Conservation (phyloP, 2,113 vertebrate genomes). For the Dolichotis patagonum region DNA sequence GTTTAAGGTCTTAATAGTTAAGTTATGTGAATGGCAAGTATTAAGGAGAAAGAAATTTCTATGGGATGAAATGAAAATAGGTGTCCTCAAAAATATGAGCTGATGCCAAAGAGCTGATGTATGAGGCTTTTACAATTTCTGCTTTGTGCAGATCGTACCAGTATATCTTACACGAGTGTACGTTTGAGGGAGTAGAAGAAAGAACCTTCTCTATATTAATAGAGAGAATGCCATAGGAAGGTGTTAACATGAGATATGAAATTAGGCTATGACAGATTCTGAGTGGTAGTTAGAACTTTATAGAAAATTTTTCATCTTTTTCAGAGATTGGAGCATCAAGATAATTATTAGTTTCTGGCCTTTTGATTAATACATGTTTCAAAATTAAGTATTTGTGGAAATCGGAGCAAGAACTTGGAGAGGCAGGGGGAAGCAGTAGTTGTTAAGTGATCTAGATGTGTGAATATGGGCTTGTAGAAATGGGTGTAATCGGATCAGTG, state of each 20-base stretch:
- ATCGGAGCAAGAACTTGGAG: constrained; percentile 32
- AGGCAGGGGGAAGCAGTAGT: not conserved
- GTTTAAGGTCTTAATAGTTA: not conserved
- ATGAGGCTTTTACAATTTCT: constrained; percentile 5
- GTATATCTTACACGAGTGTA: not conserved
- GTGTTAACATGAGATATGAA: not conserved
- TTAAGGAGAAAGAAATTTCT: constrained; percentile 49
- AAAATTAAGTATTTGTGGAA: constrained; percentile 48
- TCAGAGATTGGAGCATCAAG: not conserved
- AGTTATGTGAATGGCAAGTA: not conserved
- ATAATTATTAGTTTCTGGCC: not conserved
- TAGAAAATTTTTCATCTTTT: constrained; percentile 19
- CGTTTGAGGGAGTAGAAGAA: constrained; percentile 22
- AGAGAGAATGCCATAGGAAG: not conserved
- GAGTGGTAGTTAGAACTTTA: not conserved
- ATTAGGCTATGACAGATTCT: not conserved
- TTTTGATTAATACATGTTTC: not conserved
- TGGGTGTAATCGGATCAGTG: not conserved
- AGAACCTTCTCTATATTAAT: not conserved
- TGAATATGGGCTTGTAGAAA: not conserved
- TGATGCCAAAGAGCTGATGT: not conserved
- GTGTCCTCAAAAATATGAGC: not conserved
- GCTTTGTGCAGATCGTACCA: not conserved
- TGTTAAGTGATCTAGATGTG: constrained; percentile 12
- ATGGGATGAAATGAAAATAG: constrained; percentile 26